A percentile compares a stretch with the other conserved stretches of the same genome.
phyloP scores from a whole-genome alignment of 1,140 invertebrate genomes.

The Oreohelix idahoensis region DNA sequence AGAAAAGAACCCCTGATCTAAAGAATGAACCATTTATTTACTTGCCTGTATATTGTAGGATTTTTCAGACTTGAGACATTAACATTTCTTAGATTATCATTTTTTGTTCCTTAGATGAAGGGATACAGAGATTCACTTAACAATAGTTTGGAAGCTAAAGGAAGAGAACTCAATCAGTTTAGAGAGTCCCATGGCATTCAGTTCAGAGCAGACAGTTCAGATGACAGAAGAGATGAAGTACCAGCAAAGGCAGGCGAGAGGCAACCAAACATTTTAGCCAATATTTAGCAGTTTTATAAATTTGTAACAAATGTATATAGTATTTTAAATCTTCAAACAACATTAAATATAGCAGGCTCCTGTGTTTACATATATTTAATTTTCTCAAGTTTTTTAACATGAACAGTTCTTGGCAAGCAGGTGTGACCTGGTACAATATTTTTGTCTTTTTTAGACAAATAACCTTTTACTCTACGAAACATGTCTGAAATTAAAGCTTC shows the following conservation, averaged over 20 bases:
- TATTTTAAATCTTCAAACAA: neutral
- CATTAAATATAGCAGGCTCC: too few relatives aligned
- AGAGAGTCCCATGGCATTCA: slow-evolving; percentile 16
- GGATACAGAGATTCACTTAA: slow-evolving; percentile 29
- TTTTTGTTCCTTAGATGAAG: slow-evolving; percentile 28
- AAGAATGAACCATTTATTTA: too few relatives aligned
- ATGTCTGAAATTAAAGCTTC: too few relatives aligned
- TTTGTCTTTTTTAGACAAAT: too few relatives aligned
- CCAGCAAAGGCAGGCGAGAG: slow-evolving; percentile 9
- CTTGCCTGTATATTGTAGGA: too few relatives aligned
- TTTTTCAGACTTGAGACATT: too few relatives aligned
- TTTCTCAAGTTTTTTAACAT: too few relatives aligned
- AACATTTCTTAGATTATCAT: neutral
- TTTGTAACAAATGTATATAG: neutral
- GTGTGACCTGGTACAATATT: too few relatives aligned
- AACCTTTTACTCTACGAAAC: too few relatives aligned
- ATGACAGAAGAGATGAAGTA: neutral
- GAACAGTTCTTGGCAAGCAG: too few relatives aligned
- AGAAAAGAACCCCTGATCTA: too few relatives aligned
- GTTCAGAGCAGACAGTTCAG: slow-evolving; percentile 24
- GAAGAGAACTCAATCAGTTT: slow-evolving; percentile 25
- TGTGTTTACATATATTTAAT: too few relatives aligned
- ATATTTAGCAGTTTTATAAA: slow-evolving; percentile 9
- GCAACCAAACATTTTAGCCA: slow-evolving; percentile 37
- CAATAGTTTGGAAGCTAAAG: slow-evolving; percentile 24